Evolutionary conservation across 1,140 invertebrate genomes (phyloP), one percentile per base, ranked within the genome.

Genomic region (Pomacea maculata): DNA sequence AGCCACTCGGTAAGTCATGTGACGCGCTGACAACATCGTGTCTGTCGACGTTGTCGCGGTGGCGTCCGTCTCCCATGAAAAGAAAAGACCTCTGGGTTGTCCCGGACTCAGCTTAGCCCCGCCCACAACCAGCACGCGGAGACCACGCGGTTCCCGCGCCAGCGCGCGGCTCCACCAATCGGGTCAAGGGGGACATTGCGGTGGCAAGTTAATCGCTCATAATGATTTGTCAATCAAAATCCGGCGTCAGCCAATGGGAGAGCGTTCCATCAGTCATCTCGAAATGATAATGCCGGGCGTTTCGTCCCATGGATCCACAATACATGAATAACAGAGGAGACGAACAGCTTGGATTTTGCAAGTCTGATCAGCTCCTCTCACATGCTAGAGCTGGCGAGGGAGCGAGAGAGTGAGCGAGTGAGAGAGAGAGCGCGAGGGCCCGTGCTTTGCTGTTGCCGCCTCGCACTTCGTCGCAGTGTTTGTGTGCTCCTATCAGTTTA

Each of bases 251-350:
- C 85, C 85, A 87, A 86, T 86, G 83, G 79, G 54, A 52, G 57
- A 45, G 68, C 68, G 73, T 65, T 73, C 79, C 84, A 84, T 83
- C 78, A 81, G 80, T 85, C 83, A 85, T 85, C 73, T 73, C 55
- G 74, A 77, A 78, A 87, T 86, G 84, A 83, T 85, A 85, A 84
- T 86, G 83, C 79, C 67, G 71, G 55, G 79, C 55, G 71, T 76
- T 81, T 74, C 79, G 79, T 80, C 80, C 81, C 63, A 71, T 73
- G 57, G 79, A 83, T 85, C 80, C 83, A 83, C 83, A 83, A 85
- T 84, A 83, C 84, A 86, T 86, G 87, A 86, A 87, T 87, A 85
- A 86, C 80, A 83, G 83, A 84, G 82, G 81, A 83, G 83, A 75
- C 73, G 72, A 81, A 78, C 80, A 82, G 81, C 73, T 82, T 78